These are phyloP conservation scores for Cantharis lateralis DNA, from an alignment of 2,888 invertebrate genomes.

Conservation along the genomic window DNA sequence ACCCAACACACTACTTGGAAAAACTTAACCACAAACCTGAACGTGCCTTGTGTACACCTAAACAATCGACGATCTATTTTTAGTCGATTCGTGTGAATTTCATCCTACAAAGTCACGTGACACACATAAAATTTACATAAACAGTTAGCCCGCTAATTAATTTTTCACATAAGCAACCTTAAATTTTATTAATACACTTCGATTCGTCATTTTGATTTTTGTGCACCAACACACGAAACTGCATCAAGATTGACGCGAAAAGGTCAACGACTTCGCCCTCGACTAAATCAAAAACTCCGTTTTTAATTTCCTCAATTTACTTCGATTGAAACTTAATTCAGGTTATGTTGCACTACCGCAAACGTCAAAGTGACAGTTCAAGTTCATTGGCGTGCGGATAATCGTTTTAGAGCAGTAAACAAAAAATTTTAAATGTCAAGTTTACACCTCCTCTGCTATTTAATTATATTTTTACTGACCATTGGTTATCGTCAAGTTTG, in stretches of 20 bases:
- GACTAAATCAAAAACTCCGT: not conserved
- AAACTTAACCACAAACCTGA: not conserved
- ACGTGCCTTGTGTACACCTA: not conserved
- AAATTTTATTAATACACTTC: not conserved
- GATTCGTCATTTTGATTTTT: not conserved
- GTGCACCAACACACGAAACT: not conserved
- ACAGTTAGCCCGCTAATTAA: not conserved
- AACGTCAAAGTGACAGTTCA: not conserved
- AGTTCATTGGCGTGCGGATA: not conserved
- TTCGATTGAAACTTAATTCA: not conserved
- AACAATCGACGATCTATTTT: not conserved
- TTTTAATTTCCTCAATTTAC: not conserved
- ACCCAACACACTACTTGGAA: not conserved
- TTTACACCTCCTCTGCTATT: too few species aligned
- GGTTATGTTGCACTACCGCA: not conserved
- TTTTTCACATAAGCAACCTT: not conserved
- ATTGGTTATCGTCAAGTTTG: too few species aligned
- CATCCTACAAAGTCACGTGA: not conserved
- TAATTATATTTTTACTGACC: too few species aligned
- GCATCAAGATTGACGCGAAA: not conserved
- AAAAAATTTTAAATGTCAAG: too few species aligned
- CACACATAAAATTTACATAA: conserved; percentile 2
- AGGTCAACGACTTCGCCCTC: not conserved
- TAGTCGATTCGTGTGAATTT: not conserved
- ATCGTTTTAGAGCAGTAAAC: not conserved